These are phyloP conservation scores for Isotomurus palustris DNA, from an alignment of 2,888 invertebrate species.

Conservation along the genomic window DNA sequence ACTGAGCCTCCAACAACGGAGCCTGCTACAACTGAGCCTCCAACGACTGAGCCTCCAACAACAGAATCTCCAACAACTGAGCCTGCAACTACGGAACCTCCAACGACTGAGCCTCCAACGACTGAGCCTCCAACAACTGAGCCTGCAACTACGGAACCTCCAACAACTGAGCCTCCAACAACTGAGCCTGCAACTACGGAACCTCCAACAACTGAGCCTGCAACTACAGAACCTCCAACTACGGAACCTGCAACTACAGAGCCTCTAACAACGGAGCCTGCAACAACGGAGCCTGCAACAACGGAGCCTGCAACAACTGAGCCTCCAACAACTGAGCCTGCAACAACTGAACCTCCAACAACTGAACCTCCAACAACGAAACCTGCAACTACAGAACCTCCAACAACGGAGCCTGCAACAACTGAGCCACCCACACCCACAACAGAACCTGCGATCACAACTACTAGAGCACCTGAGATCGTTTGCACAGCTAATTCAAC, in stretches of 20 bases:
- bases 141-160: neutral
- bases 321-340: conserved; percentile 1
- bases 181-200: neutral
- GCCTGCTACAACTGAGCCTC: neutral
- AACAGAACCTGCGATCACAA: neutral
- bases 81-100: neutral
- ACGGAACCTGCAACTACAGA: neutral
- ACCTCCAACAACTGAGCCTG: conserved; percentile 6
- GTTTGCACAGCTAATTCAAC: conserved; percentile 14
- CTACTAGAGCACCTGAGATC: conserved; percentile 9
- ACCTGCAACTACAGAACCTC: neutral
- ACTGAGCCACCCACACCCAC: neutral
- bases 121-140: neutral
- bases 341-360: neutral
- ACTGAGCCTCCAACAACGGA: conserved; percentile 1
- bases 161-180: neutral
- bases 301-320: neutral
- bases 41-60: neutral
- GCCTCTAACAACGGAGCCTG: neutral
- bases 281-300: neutral
- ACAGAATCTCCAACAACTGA: neutral
- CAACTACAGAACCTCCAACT: neutral
- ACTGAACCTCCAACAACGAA: neutral
- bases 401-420: conserved; percentile 1
- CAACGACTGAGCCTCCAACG: neutral